Evolutionary conservation across 2,888 invertebrate species (phyloP), one percentile per base, ranked within the genome.

Genomic region (Eumerus sabulonum): DNA sequence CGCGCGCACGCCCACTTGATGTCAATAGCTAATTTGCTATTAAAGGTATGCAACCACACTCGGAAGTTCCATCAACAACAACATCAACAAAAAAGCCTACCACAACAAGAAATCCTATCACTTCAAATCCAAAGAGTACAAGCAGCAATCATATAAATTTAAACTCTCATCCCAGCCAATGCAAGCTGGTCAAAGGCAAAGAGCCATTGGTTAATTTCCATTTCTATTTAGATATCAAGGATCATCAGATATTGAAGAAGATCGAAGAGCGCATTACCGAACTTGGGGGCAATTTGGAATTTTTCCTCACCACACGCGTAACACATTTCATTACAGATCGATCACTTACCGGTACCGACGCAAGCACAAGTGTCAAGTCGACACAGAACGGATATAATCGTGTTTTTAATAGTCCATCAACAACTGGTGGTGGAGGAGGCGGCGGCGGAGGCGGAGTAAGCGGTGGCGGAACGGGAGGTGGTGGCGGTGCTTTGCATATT

Each of bases 171-270:
- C 70, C 82, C 82, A 84, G 66, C 50, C 82, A 82, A 76, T 83
- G 84, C 71, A 83, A 83, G 85, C 84, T 88, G 83, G 86, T 90
- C 82, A 91, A 90, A 84, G 89, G 90, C 83, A 88, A 89, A 67
- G 91, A 91, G 85, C 92, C 92, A 56, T 87, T 94, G 86, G 91
- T 91, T 84, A 92, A 92, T 88, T 93, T 92, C 86, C 92, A 91
- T 86, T 94, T 94, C 90, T 94, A 94, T 88, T 91, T 94, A 91
- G 94, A 94, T 86, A 91, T 94, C 84, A 93, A 93, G 90, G 94
- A 93, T 85, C 92, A 92, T 90, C 91, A 91, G 83, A 88, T 92
- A 66, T 90, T 92, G 77, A 90, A 91, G 85, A 93, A 92, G 83
- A 88, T 94, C 88, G 93, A 94, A 85, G 90, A 91, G 82, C 92